Evolutionary conservation across 2,113 vertebrate species (phyloP).

Genomic region (Speoplatyrhinus poulsoni): DNA sequence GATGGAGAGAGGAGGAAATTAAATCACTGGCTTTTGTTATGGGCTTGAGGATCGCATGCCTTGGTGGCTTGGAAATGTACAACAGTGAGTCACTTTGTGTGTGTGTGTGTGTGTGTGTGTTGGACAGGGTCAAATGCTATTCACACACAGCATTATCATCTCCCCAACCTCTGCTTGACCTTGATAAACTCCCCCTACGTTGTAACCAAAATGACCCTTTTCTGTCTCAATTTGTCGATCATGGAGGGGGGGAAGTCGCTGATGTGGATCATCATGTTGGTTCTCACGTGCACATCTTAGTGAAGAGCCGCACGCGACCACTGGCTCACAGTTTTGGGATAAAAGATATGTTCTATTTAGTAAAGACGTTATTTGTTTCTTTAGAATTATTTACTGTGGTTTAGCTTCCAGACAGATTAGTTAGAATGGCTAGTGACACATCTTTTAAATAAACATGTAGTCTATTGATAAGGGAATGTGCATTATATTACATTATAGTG

Average conservation of each 20-base stretch:
- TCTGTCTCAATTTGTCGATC: constrained; percentile 45
- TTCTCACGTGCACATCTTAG: constrained; percentile 13
- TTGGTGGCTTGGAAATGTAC: constrained; percentile 24
- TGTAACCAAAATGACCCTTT: constrained; percentile 56
- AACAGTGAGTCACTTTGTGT: constrained; percentile 30
- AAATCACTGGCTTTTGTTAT: constrained; percentile 64
- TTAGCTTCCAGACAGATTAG: constrained; percentile 21
- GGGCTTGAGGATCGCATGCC: constrained; percentile 52
- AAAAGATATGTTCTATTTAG: not conserved
- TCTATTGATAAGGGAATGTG: constrained; percentile 4
- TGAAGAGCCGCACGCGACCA: not conserved
- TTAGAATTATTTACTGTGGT: constrained; percentile 17
- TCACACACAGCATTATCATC: constrained; percentile 45
- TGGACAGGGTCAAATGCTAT: constrained; percentile 44
- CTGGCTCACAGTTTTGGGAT: not conserved
- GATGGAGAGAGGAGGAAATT: constrained; percentile 63
- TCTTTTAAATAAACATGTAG: constrained; percentile 22
- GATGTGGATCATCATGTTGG: constrained; percentile 50
- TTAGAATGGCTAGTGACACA: constrained; percentile 25
- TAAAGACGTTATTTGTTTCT: constrained; percentile 4
- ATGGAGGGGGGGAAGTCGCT: constrained; percentile 20
- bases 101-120: constrained; percentile 4
- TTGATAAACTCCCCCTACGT: constrained; percentile 47
- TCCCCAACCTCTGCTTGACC: constrained; percentile 58
- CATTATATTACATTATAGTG: constrained; percentile 5